A percentile compares a stretch with the other conserved stretches of the same genome.
Conservation (phyloP, 2,888 invertebrate genomes). For the Diachrysia chrysitis region DNA sequence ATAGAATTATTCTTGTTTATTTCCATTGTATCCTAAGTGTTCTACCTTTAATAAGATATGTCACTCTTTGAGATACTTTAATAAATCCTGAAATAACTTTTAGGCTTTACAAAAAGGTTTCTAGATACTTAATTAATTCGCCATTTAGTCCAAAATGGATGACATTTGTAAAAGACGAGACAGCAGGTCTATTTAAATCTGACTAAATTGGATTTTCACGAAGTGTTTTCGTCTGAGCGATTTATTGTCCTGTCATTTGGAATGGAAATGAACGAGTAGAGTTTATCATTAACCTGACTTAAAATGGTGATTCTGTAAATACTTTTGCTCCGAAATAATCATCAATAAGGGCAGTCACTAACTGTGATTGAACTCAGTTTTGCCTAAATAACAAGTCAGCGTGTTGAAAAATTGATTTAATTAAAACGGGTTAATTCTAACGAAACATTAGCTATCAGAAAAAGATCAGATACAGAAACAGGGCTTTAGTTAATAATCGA, state of each 20-base stretch:
- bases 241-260: conserved; percentile 10
- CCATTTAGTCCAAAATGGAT: conserved; percentile 18
- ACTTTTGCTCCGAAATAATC: conserved; percentile 2
- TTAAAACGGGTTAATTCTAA: too few species aligned
- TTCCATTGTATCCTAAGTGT: neutral
- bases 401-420: too few species aligned
- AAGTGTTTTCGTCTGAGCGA: conserved; percentile 14
- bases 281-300: conserved; percentile 8
- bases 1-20: neutral
- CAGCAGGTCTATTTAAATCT: conserved; percentile 24
- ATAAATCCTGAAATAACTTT: conserved; percentile 2
- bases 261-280: conserved; percentile 7
- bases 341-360: neutral
- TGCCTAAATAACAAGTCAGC: neutral
- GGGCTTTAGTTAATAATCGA: too few species aligned
- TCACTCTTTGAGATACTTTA: neutral
- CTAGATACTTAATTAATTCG: conserved; percentile 29
- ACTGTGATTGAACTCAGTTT: neutral
- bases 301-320: neutral
- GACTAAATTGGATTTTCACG: conserved; percentile 23
- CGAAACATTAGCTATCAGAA: too few species aligned
- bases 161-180: conserved; percentile 24
- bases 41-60: neutral
- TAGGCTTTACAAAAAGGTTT: conserved; percentile 8
- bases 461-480: too few species aligned